These are phyloP conservation scores for Globia sparganii DNA, from an alignment of 2,888 invertebrate genomes.

Conservation along the genomic window DNA sequence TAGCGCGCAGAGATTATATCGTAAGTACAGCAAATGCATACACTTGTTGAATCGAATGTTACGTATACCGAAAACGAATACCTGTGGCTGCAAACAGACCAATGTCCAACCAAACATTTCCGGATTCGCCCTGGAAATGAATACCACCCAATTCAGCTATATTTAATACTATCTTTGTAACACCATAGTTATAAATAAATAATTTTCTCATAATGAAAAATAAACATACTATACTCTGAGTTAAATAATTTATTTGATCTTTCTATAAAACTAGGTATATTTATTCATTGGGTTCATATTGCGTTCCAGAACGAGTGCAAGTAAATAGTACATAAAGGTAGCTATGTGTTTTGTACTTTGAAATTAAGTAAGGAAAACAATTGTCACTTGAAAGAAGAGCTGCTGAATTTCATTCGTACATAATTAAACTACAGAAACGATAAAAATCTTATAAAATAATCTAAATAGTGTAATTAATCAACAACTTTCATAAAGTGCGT, in stretches of 20 bases:
- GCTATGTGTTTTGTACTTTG: conserved; percentile 88
- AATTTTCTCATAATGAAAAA: conserved; percentile 83
- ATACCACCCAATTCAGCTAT: conserved; percentile 77
- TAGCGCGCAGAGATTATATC: conserved; percentile 78
- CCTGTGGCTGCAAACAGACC: conserved; percentile 37
- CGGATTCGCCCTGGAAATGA: conserved; percentile 73
- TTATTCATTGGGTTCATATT: conserved; percentile 75
- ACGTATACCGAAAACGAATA: conserved; percentile 68
- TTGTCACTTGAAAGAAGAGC: conserved; percentile 79
- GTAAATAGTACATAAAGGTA: conserved; percentile 79
- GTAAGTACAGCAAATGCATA: conserved; percentile 82
- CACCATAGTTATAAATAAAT: conserved; percentile 83
- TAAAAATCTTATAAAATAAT: conserved; percentile 80
- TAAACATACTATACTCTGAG: conserved; percentile 82
- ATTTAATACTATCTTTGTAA: conserved; percentile 81
- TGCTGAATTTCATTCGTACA: conserved; percentile 84
- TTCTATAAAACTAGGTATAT: conserved; percentile 80
- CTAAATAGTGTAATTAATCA: conserved; percentile 81
- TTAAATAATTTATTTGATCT: conserved; percentile 86
- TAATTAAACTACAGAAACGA: conserved; percentile 84
- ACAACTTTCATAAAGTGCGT: conserved; percentile 80
- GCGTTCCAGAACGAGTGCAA: conserved; percentile 79
- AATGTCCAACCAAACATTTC: conserved; percentile 54
- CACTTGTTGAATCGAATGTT: conserved; percentile 63
- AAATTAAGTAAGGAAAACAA: conserved; percentile 83